Percentiles rank a stretch among this genome's conserved stretches.
Evolutionary conservation across 2,797 vertebrate genomes (phyloP).

Genomic region (Nyctibius grandis): DNA sequence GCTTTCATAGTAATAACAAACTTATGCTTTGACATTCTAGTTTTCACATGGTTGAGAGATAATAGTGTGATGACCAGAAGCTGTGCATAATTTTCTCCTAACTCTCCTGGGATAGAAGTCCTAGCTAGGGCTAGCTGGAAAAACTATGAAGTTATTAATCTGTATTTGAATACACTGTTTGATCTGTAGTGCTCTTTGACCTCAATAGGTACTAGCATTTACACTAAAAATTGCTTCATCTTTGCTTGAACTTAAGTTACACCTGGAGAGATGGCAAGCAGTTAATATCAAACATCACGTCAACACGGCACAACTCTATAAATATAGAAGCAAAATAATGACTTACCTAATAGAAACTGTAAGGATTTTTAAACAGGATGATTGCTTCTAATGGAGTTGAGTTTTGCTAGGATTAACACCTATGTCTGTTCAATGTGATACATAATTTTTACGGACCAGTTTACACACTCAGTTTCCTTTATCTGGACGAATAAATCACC

Average conservation of each 20-base stretch:
- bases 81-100: background rate
- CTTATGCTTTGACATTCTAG: background rate
- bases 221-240: background rate
- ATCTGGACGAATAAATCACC: background rate
- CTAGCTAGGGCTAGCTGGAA: too few species aligned
- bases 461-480: background rate
- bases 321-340: background rate
- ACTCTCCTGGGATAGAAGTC: background rate
- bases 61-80: background rate
- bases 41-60: background rate
- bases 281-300: background rate
- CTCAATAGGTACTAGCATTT: background rate
- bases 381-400: background rate
- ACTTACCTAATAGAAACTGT: background rate
- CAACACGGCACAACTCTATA: background rate
- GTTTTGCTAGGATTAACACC: background rate
- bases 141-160: background rate
- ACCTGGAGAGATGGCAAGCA: background rate
- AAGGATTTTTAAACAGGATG: background rate
- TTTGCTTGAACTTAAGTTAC: background rate
- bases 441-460: background rate
- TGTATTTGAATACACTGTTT: background rate
- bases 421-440: background rate
- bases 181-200: background rate
- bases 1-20: background rate